phyloP scores from a whole-genome alignment of 2,113 vertebrate genomes.

The Notarius quadriscutis region DNA sequence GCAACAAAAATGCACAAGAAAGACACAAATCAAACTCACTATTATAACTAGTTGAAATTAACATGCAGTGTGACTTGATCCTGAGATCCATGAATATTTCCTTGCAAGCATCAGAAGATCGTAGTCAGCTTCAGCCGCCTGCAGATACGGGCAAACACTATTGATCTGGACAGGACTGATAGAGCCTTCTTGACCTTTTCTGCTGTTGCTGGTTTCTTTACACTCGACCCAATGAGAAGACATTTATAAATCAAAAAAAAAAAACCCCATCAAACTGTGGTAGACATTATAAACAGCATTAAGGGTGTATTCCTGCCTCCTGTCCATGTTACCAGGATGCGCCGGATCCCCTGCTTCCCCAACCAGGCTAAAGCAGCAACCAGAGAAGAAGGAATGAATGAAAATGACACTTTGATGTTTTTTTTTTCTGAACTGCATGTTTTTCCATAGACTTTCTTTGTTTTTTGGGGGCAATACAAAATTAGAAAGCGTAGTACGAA shows the following conservation, averaged over 20 bases:
- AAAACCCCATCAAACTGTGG: background rate
- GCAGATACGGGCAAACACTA: constrained; percentile 42
- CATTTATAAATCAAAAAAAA: constrained; percentile 16
- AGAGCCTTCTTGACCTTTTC: constrained; percentile 41
- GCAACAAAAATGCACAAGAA: background rate
- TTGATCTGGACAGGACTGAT: constrained; percentile 42
- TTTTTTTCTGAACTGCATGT: background rate
- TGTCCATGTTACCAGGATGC: background rate
- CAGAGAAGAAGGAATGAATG: background rate
- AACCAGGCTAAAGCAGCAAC: background rate
- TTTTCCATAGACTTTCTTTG: background rate
- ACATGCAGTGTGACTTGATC: constrained; percentile 27
- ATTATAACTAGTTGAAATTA: constrained; percentile 36
- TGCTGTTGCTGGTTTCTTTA: constrained; percentile 31
- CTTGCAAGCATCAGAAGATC: constrained; percentile 13
- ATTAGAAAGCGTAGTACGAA: background rate
- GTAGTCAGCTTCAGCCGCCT: constrained; percentile 22
- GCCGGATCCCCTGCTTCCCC: background rate
- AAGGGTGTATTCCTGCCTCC: background rate
- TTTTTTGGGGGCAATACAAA: background rate
- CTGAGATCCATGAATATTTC: constrained; percentile 17
- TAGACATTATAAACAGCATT: constrained; percentile 9
- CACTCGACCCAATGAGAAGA: constrained; percentile 18
- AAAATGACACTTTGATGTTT: background rate
- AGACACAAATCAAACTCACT: constrained; percentile 2